Percentiles rank a stretch among this genome's conserved stretches.
These are phyloP conservation scores for Anodontia alba DNA, from an alignment of 2,888 invertebrate species.

Conservation along the genomic window DNA sequence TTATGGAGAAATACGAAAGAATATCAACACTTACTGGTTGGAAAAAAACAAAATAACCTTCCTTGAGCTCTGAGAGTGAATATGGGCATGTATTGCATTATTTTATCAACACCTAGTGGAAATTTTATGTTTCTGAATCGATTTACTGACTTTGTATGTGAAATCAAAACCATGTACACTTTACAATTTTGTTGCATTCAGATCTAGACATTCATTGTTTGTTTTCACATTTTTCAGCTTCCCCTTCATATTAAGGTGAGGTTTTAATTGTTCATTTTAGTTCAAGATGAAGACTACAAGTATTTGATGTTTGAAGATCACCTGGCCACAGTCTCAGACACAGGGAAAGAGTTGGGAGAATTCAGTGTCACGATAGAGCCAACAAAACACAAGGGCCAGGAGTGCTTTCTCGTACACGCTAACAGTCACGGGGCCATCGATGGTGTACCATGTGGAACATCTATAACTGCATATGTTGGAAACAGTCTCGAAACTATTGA, in stretches of 20 bases:
- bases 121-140: too few species aligned
- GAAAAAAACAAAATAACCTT: too few species aligned
- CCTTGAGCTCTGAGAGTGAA: too few species aligned
- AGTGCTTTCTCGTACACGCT: conserved; percentile 84
- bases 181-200: too few species aligned
- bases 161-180: too few species aligned
- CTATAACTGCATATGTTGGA: conserved; percentile 83
- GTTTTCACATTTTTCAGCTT: too few species aligned
- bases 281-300: conserved; percentile 81
- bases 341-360: conserved; percentile 83
- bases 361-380: conserved; percentile 81
- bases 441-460: conserved; percentile 84
- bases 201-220: too few species aligned
- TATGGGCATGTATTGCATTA: too few species aligned
- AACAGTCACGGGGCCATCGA: conserved; percentile 84
- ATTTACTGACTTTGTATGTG: too few species aligned
- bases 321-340: conserved; percentile 83
- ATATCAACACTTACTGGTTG: too few species aligned
- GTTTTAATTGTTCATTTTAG: conserved; percentile 52
- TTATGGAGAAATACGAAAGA: too few species aligned
- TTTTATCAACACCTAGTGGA: too few species aligned
- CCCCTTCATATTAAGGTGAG: not conserved
- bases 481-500: conserved; percentile 83
- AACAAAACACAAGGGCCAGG: conserved; percentile 75
- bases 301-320: conserved; percentile 83